Base-by-base conservation (phyloP, 1,140 invertebrate species). In the Amphibalanus amphitrite region DNA sequence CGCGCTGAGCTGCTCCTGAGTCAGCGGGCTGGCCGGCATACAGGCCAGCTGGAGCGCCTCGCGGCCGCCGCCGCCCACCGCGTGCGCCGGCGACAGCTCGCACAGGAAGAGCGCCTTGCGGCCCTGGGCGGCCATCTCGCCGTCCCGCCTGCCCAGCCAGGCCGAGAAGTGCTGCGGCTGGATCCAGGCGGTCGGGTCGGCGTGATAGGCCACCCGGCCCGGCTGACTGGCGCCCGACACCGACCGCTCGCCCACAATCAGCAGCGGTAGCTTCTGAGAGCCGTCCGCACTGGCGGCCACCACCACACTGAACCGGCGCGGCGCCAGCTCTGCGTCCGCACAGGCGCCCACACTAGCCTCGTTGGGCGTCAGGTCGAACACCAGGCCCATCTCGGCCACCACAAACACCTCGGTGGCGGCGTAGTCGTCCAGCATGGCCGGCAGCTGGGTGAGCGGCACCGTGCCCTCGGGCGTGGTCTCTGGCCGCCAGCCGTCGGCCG, bases 381-480 rank as follows among this genome's bases (percentile, higher is more conserved):
- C 78, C 0, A 79, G 71, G 0, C 76, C 76, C 15, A 77, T 77
- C 72, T 79, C 79, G 69, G 78, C 77, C 23, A 74, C 75, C 70
- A 76, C 79, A 74, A 76, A 79, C 40, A 80, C 76, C 70, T 78
- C 75, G n/a, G 75, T 33, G 26, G 76, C 70, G 29, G 69, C 59
- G 73, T 77, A 78, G 1, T 77, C 38, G 40, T 72, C 38, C 28
- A 77, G 40, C 23, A 78, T 30, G 3, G 75, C 40, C 30, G 73
- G 70, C 29, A 78, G 28, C 29, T 70, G 72, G 28, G 64, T n/a
- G n/a, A 69, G 59, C 25, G 72, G 69, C 69, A 72, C 72, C 10
- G 71, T 70, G 28, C 67, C 69, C 8, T 69, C 71, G 23, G 67
- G 71, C 67, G 73, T 67, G 10, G 69, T 0, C n/a, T 73, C 38